Percentiles rank a stretch among this genome's conserved stretches.
phyloP scores from a whole-genome alignment of 1,140 invertebrate genomes.

The Heliothis subflexa region DNA sequence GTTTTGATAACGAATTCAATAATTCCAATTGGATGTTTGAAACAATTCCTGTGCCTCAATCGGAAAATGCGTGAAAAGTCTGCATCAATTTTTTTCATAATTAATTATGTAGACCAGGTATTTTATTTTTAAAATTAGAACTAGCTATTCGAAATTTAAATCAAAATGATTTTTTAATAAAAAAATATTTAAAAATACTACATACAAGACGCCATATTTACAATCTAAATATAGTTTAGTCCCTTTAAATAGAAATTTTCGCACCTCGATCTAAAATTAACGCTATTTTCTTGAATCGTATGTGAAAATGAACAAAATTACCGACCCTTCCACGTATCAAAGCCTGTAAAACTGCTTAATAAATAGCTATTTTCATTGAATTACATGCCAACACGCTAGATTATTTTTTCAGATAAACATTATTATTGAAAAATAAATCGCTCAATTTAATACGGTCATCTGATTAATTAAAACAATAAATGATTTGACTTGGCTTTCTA shows the following conservation, averaged over 20 bases:
- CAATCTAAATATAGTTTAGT: conserved; percentile 29
- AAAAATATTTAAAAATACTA: neutral
- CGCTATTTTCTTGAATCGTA: neutral
- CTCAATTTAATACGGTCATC: neutral
- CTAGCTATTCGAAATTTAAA: neutral
- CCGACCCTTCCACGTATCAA: neutral
- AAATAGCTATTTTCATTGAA: neutral
- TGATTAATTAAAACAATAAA: neutral
- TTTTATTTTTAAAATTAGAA: neutral
- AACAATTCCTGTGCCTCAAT: conserved; percentile 40
- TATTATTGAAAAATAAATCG: neutral
- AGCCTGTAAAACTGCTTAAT: neutral
- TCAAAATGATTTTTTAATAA: neutral
- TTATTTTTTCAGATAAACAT: neutral
- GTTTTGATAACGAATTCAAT: neutral
- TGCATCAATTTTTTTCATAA: conserved; percentile 32
- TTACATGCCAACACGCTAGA: neutral
- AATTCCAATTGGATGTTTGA: neutral
- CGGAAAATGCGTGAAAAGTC: conserved; percentile 18
- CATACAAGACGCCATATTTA: conserved; percentile 23
- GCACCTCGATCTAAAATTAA: neutral
- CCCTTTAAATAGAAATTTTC: neutral
- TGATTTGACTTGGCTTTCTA: neutral
- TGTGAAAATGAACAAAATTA: neutral
- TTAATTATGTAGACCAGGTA: conserved; percentile 13